Percentiles rank a stretch among this genome's conserved stretches.
Conservation (phyloP, 2,888 invertebrate genomes). For the Meloe dianella region DNA sequence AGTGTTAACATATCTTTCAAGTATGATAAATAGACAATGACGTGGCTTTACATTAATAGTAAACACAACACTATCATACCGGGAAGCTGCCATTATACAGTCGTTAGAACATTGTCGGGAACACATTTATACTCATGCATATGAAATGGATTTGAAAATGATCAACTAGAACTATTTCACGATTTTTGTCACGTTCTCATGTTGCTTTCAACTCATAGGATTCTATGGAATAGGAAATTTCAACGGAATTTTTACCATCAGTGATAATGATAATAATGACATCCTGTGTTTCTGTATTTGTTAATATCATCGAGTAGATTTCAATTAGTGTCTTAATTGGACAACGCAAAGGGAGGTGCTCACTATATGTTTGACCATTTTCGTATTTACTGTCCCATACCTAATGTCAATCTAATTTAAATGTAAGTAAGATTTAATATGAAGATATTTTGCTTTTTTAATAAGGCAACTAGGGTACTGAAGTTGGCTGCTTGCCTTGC, state of each 20-base stretch:
- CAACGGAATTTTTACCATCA: background rate
- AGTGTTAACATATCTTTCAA: background rate
- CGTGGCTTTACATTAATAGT: slow-evolving; percentile 29
- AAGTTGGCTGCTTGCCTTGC: slow-evolving; percentile 3
- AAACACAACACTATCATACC: slow-evolving; percentile 38
- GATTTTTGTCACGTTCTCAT: slow-evolving; percentile 4
- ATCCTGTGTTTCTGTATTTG: background rate
- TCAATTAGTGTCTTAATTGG: slow-evolving; percentile 57
- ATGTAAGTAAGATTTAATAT: slow-evolving; percentile 59
- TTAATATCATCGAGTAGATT: slow-evolving; percentile 51
- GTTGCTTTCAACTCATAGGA: background rate
- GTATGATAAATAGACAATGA: slow-evolving; percentile 4
- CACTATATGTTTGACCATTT: slow-evolving; percentile 31
- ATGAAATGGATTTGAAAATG: slow-evolving; percentile 53
- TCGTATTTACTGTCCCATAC: background rate
- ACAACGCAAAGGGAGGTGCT: slow-evolving; percentile 45
- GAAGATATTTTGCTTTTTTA: slow-evolving; percentile 56
- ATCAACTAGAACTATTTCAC: slow-evolving; percentile 34
- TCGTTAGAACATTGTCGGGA: slow-evolving; percentile 46
- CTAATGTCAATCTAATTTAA: slow-evolving; percentile 52
- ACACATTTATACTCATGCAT: slow-evolving; percentile 53
- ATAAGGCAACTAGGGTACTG: slow-evolving; percentile 46
- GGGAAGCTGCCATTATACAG: slow-evolving; percentile 45
- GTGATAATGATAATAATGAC: background rate
- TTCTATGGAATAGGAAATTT: background rate